These are phyloP conservation scores for Eptesicus fuscus DNA, from an alignment of 2,113 vertebrate genomes.

Conservation along the genomic window DNA sequence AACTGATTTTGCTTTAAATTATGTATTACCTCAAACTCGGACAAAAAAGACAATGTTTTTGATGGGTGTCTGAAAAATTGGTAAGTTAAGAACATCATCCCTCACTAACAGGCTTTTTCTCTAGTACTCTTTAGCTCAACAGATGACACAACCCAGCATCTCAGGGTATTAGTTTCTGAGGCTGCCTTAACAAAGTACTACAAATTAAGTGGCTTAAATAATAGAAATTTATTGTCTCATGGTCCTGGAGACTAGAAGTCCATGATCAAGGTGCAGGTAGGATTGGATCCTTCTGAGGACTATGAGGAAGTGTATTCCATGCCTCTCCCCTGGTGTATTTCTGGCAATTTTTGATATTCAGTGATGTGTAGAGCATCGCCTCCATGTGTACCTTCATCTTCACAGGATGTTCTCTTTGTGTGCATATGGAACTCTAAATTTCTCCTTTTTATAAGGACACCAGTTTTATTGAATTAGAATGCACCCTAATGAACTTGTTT, in stretches of 20 bases:
- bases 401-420: background rate
- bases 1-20: background rate
- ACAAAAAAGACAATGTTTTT: background rate
- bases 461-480: background rate
- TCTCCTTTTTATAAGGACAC: background rate
- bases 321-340: background rate
- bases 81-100: background rate
- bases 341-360: background rate
- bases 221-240: background rate
- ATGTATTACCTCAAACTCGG: background rate
- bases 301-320: background rate
- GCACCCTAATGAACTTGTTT: background rate
- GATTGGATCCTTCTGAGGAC: background rate
- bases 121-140: background rate
- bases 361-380: background rate
- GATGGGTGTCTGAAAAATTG: background rate
- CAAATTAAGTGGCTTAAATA: background rate
- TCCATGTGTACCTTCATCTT: background rate
- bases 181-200: background rate
- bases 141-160: background rate
- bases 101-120: background rate
- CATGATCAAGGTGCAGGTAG: too few relatives aligned
- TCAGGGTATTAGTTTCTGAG: background rate
- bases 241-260: background rate
- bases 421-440: background rate